Percentiles rank a stretch among this genome's conserved stretches.
Conservation (phyloP, 2,797 vertebrate species). For the Halcyon smyrnensis region DNA sequence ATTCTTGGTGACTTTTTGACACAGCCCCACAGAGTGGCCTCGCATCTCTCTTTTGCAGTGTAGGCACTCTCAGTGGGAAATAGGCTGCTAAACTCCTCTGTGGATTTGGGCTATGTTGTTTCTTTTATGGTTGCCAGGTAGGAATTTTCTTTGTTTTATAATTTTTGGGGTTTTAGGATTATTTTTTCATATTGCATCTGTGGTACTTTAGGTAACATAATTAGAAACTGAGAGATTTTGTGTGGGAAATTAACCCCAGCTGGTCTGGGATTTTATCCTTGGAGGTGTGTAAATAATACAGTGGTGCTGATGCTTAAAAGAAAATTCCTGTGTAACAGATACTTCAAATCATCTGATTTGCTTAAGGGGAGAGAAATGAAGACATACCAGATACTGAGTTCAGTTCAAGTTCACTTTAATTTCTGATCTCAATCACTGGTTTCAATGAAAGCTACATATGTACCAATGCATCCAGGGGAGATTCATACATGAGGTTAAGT, state of each 20-base stretch:
- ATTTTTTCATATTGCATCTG: slow-evolving; percentile 59
- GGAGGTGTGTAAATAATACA: slow-evolving; percentile 53
- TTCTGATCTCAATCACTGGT: slow-evolving; percentile 69
- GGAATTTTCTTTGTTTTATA: slow-evolving; percentile 39
- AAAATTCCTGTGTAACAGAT: slow-evolving; percentile 71
- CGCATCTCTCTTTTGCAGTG: rapidly evolving
- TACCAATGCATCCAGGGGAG: background rate
- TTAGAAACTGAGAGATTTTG: slow-evolving; percentile 61
- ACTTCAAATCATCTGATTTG: slow-evolving; percentile 73
- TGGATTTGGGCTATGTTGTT: background rate
- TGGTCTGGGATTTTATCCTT: slow-evolving; percentile 52
- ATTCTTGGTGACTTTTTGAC: background rate
- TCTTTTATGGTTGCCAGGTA: slow-evolving; percentile 57
- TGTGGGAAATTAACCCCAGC: slow-evolving; percentile 60
- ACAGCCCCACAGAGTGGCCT: background rate
- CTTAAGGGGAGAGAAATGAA: slow-evolving; percentile 76
- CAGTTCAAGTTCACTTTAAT: slow-evolving; percentile 78
- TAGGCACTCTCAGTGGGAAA: background rate
- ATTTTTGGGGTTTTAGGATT: slow-evolving; percentile 33
- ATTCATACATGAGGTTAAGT: background rate
- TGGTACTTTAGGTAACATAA: slow-evolving; percentile 64
- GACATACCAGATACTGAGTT: slow-evolving; percentile 69
- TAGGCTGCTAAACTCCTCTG: background rate
- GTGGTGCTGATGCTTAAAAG: slow-evolving; percentile 45
- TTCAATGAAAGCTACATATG: slow-evolving; percentile 3